phyloP scores from a whole-genome alignment of 2,888 invertebrate genomes.

The Nomada flava region DNA sequence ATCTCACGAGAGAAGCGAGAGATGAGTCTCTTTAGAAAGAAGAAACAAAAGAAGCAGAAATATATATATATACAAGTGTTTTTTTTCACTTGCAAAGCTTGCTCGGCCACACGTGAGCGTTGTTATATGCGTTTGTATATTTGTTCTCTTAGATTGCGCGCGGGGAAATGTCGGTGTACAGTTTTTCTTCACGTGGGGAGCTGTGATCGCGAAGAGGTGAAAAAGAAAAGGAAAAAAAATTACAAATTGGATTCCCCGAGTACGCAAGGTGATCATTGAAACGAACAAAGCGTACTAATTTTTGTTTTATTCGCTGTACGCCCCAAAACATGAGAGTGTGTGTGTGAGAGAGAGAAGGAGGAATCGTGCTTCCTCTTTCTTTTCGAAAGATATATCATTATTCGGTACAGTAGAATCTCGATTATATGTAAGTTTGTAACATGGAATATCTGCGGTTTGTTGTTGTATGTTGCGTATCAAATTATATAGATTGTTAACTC shows the following conservation, averaged over 20 bases:
- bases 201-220: conserved; percentile 59
- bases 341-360: conserved; percentile 3
- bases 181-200: conserved; percentile 63
- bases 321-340: conserved; percentile 10
- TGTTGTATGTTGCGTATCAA: conserved; percentile 52
- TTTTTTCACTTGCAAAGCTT: conserved; percentile 64
- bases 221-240: conserved; percentile 9
- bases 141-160: conserved; percentile 68
- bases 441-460: conserved; percentile 28
- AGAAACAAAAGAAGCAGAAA: neutral
- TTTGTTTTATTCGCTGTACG: neutral
- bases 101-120: conserved; percentile 69
- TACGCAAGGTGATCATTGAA: conserved; percentile 31
- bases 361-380: neutral
- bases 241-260: conserved; percentile 33
- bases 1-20: conserved; percentile 27
- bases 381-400: conserved; percentile 8
- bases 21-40: neutral
- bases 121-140: conserved; percentile 72
- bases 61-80: conserved; percentile 34
- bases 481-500: conserved; percentile 50
- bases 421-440: conserved; percentile 33
- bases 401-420: conserved; percentile 53
- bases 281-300: conserved; percentile 33
- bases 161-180: conserved; percentile 64